A percentile compares a stretch with the other conserved stretches of the same genome.
These are phyloP conservation scores for Conus canariensis DNA, from an alignment of 2,888 invertebrate species.

Conservation along the genomic window DNA sequence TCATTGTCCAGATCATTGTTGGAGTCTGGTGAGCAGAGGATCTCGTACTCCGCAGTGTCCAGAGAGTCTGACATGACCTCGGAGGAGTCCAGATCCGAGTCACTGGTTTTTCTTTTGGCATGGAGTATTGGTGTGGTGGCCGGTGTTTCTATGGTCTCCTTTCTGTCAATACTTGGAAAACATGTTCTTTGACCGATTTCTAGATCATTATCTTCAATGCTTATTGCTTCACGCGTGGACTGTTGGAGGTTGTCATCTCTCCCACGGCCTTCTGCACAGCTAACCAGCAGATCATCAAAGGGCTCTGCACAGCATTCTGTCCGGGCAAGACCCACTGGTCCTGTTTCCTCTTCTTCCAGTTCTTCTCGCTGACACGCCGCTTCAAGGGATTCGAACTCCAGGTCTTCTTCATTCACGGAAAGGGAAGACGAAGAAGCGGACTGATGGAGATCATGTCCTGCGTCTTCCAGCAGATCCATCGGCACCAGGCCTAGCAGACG, in stretches of 20 bases:
- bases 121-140: background rate
- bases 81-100: background rate
- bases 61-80: slow-evolving; percentile 4
- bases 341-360: background rate
- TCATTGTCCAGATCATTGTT: slow-evolving; percentile 21
- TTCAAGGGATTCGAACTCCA: slow-evolving; percentile 37
- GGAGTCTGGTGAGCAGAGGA: slow-evolving; percentile 30
- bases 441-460: background rate
- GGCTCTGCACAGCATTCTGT: background rate
- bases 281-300: background rate
- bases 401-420: slow-evolving; percentile 17
- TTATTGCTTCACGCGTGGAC: background rate
- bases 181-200: background rate
- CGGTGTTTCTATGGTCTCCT: background rate
- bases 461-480: background rate
- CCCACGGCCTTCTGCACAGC: background rate
- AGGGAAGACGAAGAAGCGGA: background rate
- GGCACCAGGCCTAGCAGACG: background rate
- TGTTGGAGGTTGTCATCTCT: background rate
- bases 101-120: background rate
- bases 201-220: background rate
- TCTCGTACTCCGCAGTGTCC: slow-evolving; percentile 32
- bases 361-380: slow-evolving; percentile 20
- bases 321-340: background rate
- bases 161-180: background rate